These are phyloP conservation scores for Sycophaga agraensis DNA, from an alignment of 1,140 invertebrate species.

Conservation along the genomic window DNA sequence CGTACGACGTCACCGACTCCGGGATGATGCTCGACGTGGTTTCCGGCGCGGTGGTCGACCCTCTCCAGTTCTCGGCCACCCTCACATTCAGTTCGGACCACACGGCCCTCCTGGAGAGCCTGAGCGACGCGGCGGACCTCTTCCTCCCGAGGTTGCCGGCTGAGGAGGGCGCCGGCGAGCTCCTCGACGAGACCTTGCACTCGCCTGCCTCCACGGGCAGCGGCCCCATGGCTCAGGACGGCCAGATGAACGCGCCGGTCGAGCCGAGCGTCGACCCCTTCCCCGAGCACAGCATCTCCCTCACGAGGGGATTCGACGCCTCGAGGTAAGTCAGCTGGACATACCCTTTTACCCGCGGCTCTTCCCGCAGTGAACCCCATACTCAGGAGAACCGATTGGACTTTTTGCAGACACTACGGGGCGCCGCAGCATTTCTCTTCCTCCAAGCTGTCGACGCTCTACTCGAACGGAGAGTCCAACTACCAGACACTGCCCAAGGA, in stretches of 20 bases:
- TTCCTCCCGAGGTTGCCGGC: constrained; percentile 68
- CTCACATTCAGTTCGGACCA: constrained; percentile 78
- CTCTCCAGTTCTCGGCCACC: constrained; percentile 77
- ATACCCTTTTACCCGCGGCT: not conserved
- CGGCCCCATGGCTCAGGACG: constrained; percentile 62
- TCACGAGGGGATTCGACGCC: constrained; percentile 52
- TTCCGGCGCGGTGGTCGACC: constrained; percentile 73
- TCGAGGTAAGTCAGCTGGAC: constrained; percentile 40
- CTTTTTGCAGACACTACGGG: constrained; percentile 47
- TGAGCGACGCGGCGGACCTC: constrained; percentile 74
- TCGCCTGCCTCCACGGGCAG: constrained; percentile 55
- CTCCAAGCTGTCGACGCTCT: constrained; percentile 46
- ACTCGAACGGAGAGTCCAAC: constrained; percentile 42
- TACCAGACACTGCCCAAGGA: constrained; percentile 56
- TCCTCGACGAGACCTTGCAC: constrained; percentile 59
- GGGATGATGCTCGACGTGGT: constrained; percentile 80
- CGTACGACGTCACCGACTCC: constrained; percentile 70
- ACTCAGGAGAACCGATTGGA: no score
- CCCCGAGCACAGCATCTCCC: constrained; percentile 65
- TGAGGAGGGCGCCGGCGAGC: constrained; percentile 64
- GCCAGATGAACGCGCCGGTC: constrained; percentile 64
- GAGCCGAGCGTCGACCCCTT: constrained; percentile 69
- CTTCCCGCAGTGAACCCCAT: no score
- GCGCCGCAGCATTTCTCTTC: constrained; percentile 47
- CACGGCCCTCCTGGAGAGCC: constrained; percentile 66